Conservation (phyloP, 2,113 vertebrate species). For the Empidonax alnorum region DNA sequence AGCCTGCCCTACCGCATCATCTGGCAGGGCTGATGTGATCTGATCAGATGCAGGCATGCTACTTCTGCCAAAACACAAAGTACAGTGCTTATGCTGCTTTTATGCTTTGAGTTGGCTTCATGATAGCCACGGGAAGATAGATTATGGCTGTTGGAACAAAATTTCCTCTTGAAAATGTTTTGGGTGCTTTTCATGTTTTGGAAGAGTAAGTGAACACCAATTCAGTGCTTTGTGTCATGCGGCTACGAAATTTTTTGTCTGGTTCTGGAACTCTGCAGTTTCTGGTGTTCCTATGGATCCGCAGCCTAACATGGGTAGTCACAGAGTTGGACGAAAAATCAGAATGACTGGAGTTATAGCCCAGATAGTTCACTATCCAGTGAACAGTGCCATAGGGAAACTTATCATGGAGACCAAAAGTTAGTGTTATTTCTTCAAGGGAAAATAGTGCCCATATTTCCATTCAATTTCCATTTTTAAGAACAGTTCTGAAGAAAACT, state of each 20-base stretch:
- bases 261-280: not conserved
- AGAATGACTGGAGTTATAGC: not conserved
- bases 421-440: not conserved
- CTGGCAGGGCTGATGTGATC: slow-evolving; percentile 64
- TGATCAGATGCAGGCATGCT: slow-evolving; percentile 56
- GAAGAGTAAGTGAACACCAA: not conserved
- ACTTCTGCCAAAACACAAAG: slow-evolving; percentile 62
- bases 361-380: not conserved
- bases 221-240: not conserved
- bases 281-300: not conserved
- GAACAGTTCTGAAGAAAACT: not conserved
- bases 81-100: slow-evolving; percentile 58
- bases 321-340: not conserved
- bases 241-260: not conserved
- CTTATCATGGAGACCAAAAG: not conserved
- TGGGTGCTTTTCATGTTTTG: slow-evolving; percentile 4
- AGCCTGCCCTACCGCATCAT: slow-evolving; percentile 34
- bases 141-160: slow-evolving; percentile 29
- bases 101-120: slow-evolving; percentile 42
- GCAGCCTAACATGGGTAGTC: not conserved
- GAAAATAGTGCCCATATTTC: not conserved
- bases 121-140: slow-evolving; percentile 29
- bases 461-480: not conserved
- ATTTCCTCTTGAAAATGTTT: slow-evolving; percentile 26
- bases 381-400: not conserved